A percentile compares a stretch with the other conserved stretches of the same genome.
Evolutionary conservation across 2,113 vertebrate species (phyloP).

Genomic region (Bucco capensis): DNA sequence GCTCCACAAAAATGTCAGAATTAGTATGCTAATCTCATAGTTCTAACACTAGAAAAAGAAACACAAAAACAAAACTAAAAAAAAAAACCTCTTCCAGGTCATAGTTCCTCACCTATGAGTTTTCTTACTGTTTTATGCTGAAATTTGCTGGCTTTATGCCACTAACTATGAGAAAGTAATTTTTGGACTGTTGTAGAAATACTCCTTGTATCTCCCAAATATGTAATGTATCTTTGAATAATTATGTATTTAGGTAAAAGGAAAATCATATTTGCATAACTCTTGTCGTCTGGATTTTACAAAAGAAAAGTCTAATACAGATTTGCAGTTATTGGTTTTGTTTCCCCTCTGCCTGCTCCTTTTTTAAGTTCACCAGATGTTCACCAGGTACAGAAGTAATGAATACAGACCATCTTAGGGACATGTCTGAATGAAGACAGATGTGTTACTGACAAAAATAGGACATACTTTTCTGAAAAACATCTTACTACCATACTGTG

Average conservation of each 20-base stretch:
- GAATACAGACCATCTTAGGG: neutral
- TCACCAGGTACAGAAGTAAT: neutral
- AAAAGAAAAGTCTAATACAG: neutral
- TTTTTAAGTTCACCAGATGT: neutral
- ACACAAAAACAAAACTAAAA: rapidly evolving
- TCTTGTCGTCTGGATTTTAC: neutral
- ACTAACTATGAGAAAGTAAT: neutral
- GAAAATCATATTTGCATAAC: neutral
- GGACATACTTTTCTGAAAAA: neutral
- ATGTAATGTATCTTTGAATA: neutral
- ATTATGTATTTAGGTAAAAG: neutral
- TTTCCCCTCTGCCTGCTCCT: neutral
- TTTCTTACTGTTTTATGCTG: neutral
- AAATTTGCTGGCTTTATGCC: neutral
- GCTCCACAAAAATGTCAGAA: neutral
- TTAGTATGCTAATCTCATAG: neutral
- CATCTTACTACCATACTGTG: neutral
- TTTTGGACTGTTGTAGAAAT: neutral
- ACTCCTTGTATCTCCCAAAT: neutral
- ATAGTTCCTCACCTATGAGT: neutral
- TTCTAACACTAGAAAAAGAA: neutral
- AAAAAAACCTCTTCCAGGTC: rapidly evolving
- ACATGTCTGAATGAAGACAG: neutral
- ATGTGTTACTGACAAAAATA: neutral
- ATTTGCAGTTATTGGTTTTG: neutral